Evolutionary conservation across 1,140 invertebrate species (phyloP).

Genomic region (Andricus grossulariae): DNA sequence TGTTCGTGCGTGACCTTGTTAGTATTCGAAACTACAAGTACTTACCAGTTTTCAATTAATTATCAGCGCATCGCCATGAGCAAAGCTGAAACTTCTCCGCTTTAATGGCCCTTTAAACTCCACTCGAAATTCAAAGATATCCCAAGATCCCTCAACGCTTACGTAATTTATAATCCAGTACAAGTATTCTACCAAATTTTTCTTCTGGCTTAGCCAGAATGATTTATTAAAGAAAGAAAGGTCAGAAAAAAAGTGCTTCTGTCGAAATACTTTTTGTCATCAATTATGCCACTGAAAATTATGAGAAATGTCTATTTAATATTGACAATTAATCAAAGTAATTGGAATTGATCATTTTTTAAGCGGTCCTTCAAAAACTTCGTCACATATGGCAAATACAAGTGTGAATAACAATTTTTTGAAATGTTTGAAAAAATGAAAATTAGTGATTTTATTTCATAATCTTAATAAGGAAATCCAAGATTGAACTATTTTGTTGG

Average conservation of each 20-base stretch:
- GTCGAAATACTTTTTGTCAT: too few species aligned
- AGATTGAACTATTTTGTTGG: too few species aligned
- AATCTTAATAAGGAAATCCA: too few species aligned
- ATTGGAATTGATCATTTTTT: constrained; percentile 5
- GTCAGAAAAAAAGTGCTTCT: too few species aligned
- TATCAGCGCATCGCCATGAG: constrained; percentile 8
- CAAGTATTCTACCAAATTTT: too few species aligned
- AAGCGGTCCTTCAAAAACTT: too few species aligned
- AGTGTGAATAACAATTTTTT: too few species aligned
- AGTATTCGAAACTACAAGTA: constrained; percentile 26
- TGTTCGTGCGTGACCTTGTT: constrained; percentile 31
- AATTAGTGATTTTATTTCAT: too few species aligned
- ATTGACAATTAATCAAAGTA: constrained; percentile 2
- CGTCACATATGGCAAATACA: too few species aligned
- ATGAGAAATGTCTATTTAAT: constrained; percentile 7
- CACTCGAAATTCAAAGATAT: not conserved
- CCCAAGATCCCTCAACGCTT: not conserved
- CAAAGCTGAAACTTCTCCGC: not conserved
- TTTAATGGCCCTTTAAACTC: constrained; percentile 3
- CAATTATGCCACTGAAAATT: not conserved
- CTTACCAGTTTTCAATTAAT: constrained; percentile 32
- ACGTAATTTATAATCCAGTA: not conserved
- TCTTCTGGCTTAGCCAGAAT: too few species aligned
- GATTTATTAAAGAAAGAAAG: too few species aligned
- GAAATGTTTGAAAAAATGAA: too few species aligned